These are phyloP conservation scores for Aphidius ervi DNA, from an alignment of 1,140 invertebrate species.

Conservation along the genomic window DNA sequence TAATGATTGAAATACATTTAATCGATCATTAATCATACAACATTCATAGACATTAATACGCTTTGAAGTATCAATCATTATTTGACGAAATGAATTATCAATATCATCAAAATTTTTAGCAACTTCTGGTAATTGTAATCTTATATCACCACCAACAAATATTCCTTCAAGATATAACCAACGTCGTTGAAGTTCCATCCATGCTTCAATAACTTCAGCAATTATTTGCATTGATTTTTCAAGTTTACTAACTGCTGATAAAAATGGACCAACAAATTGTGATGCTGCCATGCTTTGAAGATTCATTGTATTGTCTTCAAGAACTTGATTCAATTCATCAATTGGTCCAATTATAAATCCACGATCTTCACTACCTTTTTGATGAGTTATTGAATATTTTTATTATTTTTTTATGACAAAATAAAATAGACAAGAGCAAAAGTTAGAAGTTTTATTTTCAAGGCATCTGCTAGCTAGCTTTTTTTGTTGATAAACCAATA, in stretches of 20 bases:
- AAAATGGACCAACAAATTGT: slow-evolving; percentile 83
- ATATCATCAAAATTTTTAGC: slow-evolving; percentile 86
- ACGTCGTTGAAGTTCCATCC: slow-evolving; percentile 78
- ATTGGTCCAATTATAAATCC: slow-evolving; percentile 75
- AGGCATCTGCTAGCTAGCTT: not conserved
- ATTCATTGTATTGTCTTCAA: slow-evolving; percentile 87
- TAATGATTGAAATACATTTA: slow-evolving; percentile 71
- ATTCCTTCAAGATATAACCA: slow-evolving; percentile 91
- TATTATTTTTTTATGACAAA: too few relatives aligned
- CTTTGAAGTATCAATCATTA: slow-evolving; percentile 78
- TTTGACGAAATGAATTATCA: slow-evolving; percentile 73
- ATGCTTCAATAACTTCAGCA: slow-evolving; percentile 80
- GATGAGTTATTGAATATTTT: not conserved
- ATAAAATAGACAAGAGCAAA: not conserved
- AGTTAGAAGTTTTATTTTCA: not conserved
- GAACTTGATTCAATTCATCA: slow-evolving; percentile 73
- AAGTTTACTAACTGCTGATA: slow-evolving; percentile 76
- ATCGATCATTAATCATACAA: slow-evolving; percentile 67
- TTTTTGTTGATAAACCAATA: too few relatives aligned
- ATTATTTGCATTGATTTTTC: slow-evolving; percentile 75
- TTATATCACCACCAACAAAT: slow-evolving; percentile 83
- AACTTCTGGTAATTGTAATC: slow-evolving; percentile 78
- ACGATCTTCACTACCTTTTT: slow-evolving; percentile 55
- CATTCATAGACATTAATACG: slow-evolving; percentile 72
- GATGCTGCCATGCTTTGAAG: slow-evolving; percentile 87